Evolutionary conservation across 2,888 invertebrate species (phyloP).

Genomic region (Drosophila mettleri): DNA sequence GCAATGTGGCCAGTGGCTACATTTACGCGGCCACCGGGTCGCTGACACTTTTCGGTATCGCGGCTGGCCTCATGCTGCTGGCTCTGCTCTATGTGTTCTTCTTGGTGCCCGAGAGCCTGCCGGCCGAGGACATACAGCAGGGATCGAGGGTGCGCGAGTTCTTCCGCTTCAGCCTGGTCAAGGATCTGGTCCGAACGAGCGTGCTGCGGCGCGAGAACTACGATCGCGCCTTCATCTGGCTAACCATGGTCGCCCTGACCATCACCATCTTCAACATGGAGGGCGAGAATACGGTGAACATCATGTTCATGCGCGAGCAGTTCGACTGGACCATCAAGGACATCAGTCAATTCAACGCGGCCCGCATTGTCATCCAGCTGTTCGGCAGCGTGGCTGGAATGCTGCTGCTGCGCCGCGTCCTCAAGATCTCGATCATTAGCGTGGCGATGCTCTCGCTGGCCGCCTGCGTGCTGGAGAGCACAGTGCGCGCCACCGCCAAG

Average conservation of each 20-base stretch:
- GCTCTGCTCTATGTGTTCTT: slow-evolving; percentile 77
- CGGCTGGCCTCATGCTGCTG: slow-evolving; percentile 67
- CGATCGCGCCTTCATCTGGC: slow-evolving; percentile 84
- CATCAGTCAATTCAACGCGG: slow-evolving; percentile 84
- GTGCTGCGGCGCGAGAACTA: slow-evolving; percentile 81
- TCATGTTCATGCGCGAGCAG: slow-evolving; percentile 84
- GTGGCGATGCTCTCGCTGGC: slow-evolving; percentile 81
- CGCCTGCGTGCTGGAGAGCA: slow-evolving; percentile 82
- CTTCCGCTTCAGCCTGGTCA: slow-evolving; percentile 82
- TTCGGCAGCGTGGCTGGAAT: slow-evolving; percentile 87
- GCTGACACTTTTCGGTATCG: slow-evolving; percentile 78
- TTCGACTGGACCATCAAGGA: slow-evolving; percentile 84
- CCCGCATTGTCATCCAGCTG: slow-evolving; percentile 86
- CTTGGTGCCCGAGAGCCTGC: slow-evolving; percentile 83
- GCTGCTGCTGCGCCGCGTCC: slow-evolving; percentile 85
- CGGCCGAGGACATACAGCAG: slow-evolving; percentile 68
- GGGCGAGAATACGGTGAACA: slow-evolving; percentile 86
- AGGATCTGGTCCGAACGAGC: slow-evolving; percentile 82
- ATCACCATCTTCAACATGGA: slow-evolving; percentile 83
- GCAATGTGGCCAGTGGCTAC: slow-evolving; percentile 87
- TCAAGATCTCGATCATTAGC: slow-evolving; percentile 81
- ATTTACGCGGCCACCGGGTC: slow-evolving; percentile 85
- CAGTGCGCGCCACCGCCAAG: slow-evolving; percentile 82
- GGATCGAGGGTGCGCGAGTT: slow-evolving; percentile 83
- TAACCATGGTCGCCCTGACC: slow-evolving; percentile 82